Evolutionary conservation across 1,140 invertebrate genomes (phyloP), one percentile per base, ranked within the genome.

Genomic region (Philopotamus ludificatus): DNA sequence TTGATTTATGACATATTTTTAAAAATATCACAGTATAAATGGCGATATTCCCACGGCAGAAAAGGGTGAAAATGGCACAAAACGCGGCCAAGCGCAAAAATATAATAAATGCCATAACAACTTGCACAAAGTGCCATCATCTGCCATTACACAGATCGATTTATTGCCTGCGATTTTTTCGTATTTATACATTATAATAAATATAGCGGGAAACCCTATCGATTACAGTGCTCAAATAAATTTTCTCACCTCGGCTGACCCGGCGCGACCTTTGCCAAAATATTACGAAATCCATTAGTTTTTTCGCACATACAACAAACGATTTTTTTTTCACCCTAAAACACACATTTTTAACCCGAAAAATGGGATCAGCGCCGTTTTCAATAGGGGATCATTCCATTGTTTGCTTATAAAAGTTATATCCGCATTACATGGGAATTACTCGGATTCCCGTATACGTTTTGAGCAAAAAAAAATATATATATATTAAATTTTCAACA

Each of bases 201-300:
- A 64, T 65, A 69, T 63, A 65, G n/a, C 44, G 57, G 44, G 49
- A 41, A 44, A 63, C 67, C 63, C 63, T 69, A 69, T 69, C 67
- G 45, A 66, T 69, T 69, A 69, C 67, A 66, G 50, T 39, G 58
- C 12, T 60, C 41, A 28, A 42, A 50, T 49, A 49, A 67, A 60
- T 68, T 68, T 60, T 65, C 63, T 63, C 42, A 60, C 63, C 44
- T 59, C 18, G 18, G 28, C 25, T n/a, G 44, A 63, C 53, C 55
- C 41, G 50, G n/a, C 61, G 42, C 63, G 63, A 68, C 67, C 67
- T 68, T 60, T 47, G 9, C 57, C 45, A 41, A 45, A 63, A 65
- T 63, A 53, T 54, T 53, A 65, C 67, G 61, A 62, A 61, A 62
- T 62, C 67, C 67, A 69, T 69, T 69, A 69, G 67, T 65, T 55